Evolutionary conservation across 2,797 vertebrate genomes (phyloP).

Genomic region (Lacerta viridis): DNA sequence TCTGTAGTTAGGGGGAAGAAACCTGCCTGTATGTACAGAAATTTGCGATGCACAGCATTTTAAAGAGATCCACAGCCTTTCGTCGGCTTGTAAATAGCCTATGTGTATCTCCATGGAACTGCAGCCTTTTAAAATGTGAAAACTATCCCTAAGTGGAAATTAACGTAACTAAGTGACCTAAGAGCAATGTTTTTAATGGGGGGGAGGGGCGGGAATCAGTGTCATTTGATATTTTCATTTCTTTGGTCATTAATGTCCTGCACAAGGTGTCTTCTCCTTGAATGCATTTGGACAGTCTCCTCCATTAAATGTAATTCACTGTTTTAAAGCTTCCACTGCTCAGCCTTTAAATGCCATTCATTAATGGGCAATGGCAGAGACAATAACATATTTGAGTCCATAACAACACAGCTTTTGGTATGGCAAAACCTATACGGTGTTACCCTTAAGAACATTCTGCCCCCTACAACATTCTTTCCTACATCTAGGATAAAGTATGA

Average conservation of each 20-base stretch:
- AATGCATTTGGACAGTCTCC: slow-evolving; percentile 25
- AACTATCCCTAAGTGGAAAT: slow-evolving; percentile 4
- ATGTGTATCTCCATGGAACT: not conserved
- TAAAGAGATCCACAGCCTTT: not conserved
- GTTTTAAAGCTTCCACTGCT: slow-evolving; percentile 47
- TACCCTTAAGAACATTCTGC: not conserved
- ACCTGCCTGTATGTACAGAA: not conserved
- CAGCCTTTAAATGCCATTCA: slow-evolving; percentile 17
- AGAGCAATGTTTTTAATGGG: slow-evolving; percentile 22
- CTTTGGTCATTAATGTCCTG: slow-evolving; percentile 31
- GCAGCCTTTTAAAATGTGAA: slow-evolving; percentile 8
- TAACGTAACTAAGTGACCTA: not conserved
- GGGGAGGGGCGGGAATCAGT: not conserved
- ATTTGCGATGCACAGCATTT: not conserved
- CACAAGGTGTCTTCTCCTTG: slow-evolving; percentile 15
- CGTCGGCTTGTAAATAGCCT: not conserved
- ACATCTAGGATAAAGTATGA: slow-evolving; percentile 55
- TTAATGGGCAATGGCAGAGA: slow-evolving; percentile 39
- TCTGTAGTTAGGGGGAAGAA: not conserved
- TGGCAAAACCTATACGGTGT: slow-evolving; percentile 29
- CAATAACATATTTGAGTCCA: slow-evolving; percentile 24
- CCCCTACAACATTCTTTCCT: not conserved
- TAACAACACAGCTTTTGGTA: slow-evolving; percentile 24
- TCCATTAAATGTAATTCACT: slow-evolving; percentile 55
- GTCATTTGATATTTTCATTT: slow-evolving; percentile 53